Conservation (phyloP, 2,113 vertebrate species). For the Rissa tridactyla region DNA sequence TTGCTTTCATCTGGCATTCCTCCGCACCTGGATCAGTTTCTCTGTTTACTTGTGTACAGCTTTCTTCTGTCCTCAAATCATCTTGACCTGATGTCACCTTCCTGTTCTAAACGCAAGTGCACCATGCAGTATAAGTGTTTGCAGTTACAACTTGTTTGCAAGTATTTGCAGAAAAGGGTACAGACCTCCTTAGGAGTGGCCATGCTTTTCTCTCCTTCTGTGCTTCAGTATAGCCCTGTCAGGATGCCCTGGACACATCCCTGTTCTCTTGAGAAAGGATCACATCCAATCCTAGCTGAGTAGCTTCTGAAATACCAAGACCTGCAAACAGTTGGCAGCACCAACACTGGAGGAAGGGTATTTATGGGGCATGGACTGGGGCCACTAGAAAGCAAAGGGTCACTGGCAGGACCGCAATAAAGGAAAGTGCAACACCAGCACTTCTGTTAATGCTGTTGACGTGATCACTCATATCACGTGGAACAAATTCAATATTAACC, state of each 20-base stretch:
- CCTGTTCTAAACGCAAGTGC: background rate
- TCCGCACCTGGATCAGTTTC: background rate
- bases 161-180: background rate
- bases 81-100: background rate
- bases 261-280: background rate
- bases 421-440: background rate
- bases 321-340: background rate
- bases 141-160: background rate
- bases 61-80: background rate
- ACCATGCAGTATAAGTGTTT: background rate
- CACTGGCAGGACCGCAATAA: background rate
- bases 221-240: background rate
- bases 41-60: background rate
- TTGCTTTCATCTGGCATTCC: accelerated
- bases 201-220: background rate
- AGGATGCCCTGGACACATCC: background rate
- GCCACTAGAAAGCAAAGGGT: background rate
- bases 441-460: background rate
- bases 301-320: background rate
- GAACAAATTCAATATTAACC: background rate
- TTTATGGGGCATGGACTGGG: background rate
- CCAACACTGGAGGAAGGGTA: background rate
- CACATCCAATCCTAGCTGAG: background rate
- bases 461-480: background rate
- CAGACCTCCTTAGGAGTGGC: background rate